A percentile compares a stretch with the other conserved stretches of the same genome.
Evolutionary conservation across 2,797 vertebrate species (phyloP).

Genomic region (Silurus aristotelis): DNA sequence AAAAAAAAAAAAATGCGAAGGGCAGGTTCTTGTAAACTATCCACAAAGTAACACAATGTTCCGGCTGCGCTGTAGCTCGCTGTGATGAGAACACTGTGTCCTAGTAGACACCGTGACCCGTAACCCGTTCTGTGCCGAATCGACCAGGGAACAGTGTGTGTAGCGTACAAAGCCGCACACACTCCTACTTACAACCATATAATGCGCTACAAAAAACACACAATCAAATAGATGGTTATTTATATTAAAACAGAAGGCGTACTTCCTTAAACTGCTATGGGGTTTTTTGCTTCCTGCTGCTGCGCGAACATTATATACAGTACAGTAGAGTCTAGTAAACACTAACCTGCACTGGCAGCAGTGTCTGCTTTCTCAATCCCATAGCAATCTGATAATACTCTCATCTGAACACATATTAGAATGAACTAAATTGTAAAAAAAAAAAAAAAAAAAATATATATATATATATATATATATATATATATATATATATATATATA

Average conservation of each 20-base stretch:
- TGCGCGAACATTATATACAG: not conserved
- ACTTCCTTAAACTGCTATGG: not conserved
- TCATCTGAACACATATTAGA: not conserved
- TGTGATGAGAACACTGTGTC: slow-evolving; percentile 85
- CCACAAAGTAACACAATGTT: slow-evolving; percentile 88
- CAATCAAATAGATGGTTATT: not conserved
- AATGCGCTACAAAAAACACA: too few relatives aligned
- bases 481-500: too few relatives aligned
- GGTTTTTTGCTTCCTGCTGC: not conserved
- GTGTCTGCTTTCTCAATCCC: not conserved
- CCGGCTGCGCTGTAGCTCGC: slow-evolving; percentile 82
- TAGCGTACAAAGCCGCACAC: not conserved
- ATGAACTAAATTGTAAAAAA: not conserved
- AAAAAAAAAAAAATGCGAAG: slow-evolving; percentile 66
- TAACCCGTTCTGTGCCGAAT: slow-evolving; percentile 81
- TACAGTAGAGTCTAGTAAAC: not conserved
- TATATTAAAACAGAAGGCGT: not conserved
- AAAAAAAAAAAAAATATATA: too few relatives aligned
- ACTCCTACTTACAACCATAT: not conserved
- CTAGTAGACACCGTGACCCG: slow-evolving; percentile 83
- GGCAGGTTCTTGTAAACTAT: slow-evolving; percentile 82
- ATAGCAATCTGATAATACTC: not conserved
- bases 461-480: too few relatives aligned
- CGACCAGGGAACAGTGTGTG: slow-evolving; percentile 73
- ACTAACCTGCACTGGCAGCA: slow-evolving; percentile 10